Base-by-base conservation (phyloP, 2,113 vertebrate species). In the Butorides virescens region DNA sequence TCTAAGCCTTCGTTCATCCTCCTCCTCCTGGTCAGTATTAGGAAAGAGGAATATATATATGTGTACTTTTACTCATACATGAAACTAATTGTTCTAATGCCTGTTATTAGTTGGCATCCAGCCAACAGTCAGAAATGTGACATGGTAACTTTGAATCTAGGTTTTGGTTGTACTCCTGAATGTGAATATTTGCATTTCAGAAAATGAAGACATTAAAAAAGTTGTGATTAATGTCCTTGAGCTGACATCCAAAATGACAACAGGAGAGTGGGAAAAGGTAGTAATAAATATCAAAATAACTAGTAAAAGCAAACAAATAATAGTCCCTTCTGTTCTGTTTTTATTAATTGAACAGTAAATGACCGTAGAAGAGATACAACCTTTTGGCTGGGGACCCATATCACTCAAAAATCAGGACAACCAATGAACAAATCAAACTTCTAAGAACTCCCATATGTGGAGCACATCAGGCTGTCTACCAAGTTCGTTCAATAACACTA, bases 151-250 rank as follows among this genome's bases (percentile, higher is more conserved):
- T 46, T 32, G 21, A 62, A 50, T 70, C 36, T 42, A 76, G 68
- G 46, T 61, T 92, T 66, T 86, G n/a, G 47, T 91, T 92, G 52
- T 62, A 59, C 20, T 58, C 42, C 61, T 86, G 82, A 58, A 84
- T 61, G 96, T 65, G 59, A 86, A 49, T 61, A 70, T 89, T 86
- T 94, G 39, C 44, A 90, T 91, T 95, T 88, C 71, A 95, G 83
- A 88, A 79, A 84, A 92, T 47, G 13, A 88, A 91, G 77, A 78
- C 32, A 61, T 59, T 15, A n/a, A 73, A 86, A 85, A 92, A n/a
- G 9, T 56, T 88, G 39, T 37, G 46, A 58, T 32, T 70, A 39
- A 74, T n/a, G 65, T 61, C 70, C 71, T 62, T 74, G n/a, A 93
- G 92, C 36, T 42, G 44, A 78, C 55, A 61, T 27, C 19, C 39